These are phyloP conservation scores for Hylomyscus alleni DNA, from an alignment of 2,797 vertebrate species.

Conservation along the genomic window DNA sequence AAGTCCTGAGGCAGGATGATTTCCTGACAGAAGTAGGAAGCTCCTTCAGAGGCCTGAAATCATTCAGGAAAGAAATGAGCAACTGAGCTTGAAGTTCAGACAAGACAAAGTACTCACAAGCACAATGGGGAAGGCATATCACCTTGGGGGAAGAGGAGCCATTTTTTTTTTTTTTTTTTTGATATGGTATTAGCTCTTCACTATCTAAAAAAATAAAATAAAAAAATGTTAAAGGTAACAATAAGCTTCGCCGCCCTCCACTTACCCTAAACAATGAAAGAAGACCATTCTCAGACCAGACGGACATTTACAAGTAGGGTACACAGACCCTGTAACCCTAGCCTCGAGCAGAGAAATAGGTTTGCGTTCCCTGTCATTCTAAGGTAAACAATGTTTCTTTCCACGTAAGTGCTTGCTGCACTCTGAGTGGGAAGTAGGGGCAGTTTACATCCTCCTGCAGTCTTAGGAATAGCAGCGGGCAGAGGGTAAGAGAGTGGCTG, in stretches of 20 bases:
- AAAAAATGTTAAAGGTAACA: not conserved
- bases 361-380: conserved; percentile 30
- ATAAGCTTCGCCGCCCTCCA: not conserved
- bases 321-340: not conserved
- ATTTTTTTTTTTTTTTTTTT: not conserved
- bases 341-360: not conserved
- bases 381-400: conserved; percentile 40
- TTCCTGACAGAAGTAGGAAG: conserved; percentile 43
- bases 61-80: conserved; percentile 21
- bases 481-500: not conserved
- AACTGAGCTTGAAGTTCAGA: conserved; percentile 43
- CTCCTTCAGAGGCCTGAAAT: not conserved
- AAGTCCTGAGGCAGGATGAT: not conserved
- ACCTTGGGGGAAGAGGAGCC: not conserved
- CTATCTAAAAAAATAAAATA: conserved; percentile 48
- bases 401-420: not conserved
- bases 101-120: conserved; percentile 24
- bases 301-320: conserved; percentile 23
- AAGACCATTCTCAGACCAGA: conserved; percentile 34
- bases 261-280: not conserved
- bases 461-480: not conserved
- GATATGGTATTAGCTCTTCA: not conserved
- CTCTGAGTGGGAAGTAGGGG: conserved; percentile 38
- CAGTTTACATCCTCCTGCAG: not conserved
- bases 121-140: not conserved